phyloP scores from a whole-genome alignment of 1,140 invertebrate species.

The Epicauta chinensis region DNA sequence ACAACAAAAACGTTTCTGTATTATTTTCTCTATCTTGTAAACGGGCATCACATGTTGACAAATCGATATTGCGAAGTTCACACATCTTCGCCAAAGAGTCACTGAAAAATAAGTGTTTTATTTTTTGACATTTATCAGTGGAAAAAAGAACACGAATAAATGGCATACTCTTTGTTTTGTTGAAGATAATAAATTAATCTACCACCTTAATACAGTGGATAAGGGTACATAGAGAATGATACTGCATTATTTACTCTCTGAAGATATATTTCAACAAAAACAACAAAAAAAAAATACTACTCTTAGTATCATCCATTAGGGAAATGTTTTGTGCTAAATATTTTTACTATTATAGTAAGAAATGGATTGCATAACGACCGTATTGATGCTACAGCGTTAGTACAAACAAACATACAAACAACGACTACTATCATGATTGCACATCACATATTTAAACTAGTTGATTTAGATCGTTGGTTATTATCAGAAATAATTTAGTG shows the following conservation, averaged over 20 bases:
- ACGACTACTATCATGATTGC: too few species aligned
- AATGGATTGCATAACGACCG: too few species aligned
- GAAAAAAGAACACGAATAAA: too few species aligned
- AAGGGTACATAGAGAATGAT: background rate
- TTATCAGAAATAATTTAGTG: slow-evolving; percentile 6
- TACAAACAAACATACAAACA: too few species aligned
- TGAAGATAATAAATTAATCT: too few species aligned
- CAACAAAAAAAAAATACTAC: background rate
- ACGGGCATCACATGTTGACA: slow-evolving; percentile 57
- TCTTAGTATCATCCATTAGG: too few species aligned
- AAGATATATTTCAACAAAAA: background rate
- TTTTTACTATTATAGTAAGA: too few species aligned
- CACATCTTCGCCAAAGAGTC: slow-evolving; percentile 52
- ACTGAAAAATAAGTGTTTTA: slow-evolving; percentile 33
- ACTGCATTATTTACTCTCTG: background rate
- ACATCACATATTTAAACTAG: background rate
- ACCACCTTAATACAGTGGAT: too few species aligned
- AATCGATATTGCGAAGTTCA: slow-evolving; percentile 54
- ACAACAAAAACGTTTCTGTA: slow-evolving; percentile 36
- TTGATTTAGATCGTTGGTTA: background rate
- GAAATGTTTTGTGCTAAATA: too few species aligned
- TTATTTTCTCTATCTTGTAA: slow-evolving; percentile 52
- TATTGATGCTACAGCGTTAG: too few species aligned
- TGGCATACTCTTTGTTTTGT: too few species aligned
- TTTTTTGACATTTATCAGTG: too few species aligned